Evolutionary conservation across 1,140 invertebrate species (phyloP), one percentile per base, ranked within the genome.

Genomic region (Tetranychus cinnabarinus): DNA sequence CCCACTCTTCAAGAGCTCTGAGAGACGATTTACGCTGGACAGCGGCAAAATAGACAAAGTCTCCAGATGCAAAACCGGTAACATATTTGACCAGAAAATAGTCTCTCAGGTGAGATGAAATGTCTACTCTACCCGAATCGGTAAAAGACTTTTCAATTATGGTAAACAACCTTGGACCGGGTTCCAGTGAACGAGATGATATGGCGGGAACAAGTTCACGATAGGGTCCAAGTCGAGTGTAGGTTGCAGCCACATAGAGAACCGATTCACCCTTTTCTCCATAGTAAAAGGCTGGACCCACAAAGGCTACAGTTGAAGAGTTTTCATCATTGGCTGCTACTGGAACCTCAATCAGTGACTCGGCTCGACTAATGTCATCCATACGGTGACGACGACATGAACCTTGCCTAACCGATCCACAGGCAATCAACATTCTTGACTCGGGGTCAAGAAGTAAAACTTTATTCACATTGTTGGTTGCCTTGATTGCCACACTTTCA

Each of bases 51-150:
- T 97, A 96, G 3, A 89, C 88, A 74, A 88, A 95, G 62, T 88
- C 83, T 67, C 82, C 87, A 1, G 88, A 86, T 72, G 90, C 87
- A 69, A 97, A 97, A 15, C 92, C 91, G 73, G 92, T 93, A 3
- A 95, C 79, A 72, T 96, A 97, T 68, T 88, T 82, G n/a, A 97
- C 88, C 7, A 92, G 75, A 73, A 91, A 93, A 70, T 91, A 88
- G 74, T 93, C 89, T 60, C 88, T 79, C 8, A 69, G 45, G 45
- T 69, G 65, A 70, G 90, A 89, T 70, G 90, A 91, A 13, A 91
- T 88, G 74, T 92, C 88, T 61, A 93, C 89, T 64, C 83, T 80
- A 33, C 67, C 67, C 15, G 61, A 66, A 35, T 66, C 63, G 31
- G 64, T 63, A 59, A 83, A 79, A n/a, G 87, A 87, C 69, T 63